Conservation (phyloP, 2,888 invertebrate species). For the Zeuzera pyrina region DNA sequence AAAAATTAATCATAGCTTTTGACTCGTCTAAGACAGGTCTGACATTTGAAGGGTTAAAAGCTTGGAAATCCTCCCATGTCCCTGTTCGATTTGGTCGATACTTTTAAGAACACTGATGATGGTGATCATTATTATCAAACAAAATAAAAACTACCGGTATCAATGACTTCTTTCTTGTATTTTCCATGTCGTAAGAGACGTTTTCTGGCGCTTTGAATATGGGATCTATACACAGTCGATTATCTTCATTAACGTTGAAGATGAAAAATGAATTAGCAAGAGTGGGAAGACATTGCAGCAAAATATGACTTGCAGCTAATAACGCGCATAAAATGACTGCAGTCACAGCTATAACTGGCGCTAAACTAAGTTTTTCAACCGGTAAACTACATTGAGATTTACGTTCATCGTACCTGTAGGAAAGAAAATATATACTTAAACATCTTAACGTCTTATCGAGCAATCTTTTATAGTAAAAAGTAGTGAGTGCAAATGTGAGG, state of each 20-base stretch:
- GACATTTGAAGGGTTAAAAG: neutral
- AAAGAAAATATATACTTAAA: too few relatives aligned
- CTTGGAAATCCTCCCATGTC: neutral
- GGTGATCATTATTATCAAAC: too few relatives aligned
- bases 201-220: conserved; percentile 10
- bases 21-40: too few relatives aligned
- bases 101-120: neutral
- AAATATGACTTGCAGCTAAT: conserved; percentile 35
- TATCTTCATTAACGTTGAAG: conserved; percentile 60
- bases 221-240: conserved; percentile 43
- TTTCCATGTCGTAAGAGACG: neutral
- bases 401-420: conserved; percentile 42
- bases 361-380: conserved; percentile 30
- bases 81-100: neutral
- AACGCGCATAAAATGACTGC: conserved; percentile 31
- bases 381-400: conserved; percentile 33
- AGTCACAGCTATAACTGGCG: conserved; percentile 35
- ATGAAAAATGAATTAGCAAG: conserved; percentile 51
- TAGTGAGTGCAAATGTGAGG: too few relatives aligned
- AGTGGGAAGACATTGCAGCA: conserved; percentile 42
- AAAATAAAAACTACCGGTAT: neutral
- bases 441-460: too few relatives aligned
- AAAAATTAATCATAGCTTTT: too few relatives aligned
- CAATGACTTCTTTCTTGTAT: neutral
- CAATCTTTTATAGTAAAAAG: too few relatives aligned